These are phyloP conservation scores for Allophyes oxyacanthae DNA, from an alignment of 2,888 invertebrate species.

Conservation along the genomic window DNA sequence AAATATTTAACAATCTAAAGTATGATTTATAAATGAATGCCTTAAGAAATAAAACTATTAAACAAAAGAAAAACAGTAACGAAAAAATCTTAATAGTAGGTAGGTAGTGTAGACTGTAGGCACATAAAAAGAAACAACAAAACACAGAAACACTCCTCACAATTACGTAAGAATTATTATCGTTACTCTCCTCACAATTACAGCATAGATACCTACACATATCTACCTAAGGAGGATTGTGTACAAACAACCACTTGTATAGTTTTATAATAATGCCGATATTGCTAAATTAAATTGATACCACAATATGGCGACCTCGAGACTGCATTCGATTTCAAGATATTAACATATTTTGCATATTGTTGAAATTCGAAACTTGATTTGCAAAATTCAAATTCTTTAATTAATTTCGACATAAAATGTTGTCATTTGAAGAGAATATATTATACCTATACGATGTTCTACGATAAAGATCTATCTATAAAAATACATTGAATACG, in stretches of 20 bases:
- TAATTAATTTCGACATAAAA: constrained; percentile 42
- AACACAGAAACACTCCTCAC: too few species aligned
- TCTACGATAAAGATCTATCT: neutral
- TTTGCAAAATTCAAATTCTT: constrained; percentile 45
- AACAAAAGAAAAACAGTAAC: too few species aligned
- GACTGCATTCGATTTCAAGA: constrained; percentile 47
- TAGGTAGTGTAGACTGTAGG: too few species aligned
- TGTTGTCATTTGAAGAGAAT: constrained; percentile 25
- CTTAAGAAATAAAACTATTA: too few species aligned
- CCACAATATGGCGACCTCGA: constrained; percentile 42
- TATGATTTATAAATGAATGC: too few species aligned
- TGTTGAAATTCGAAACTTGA: constrained; percentile 49
- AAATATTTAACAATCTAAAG: too few species aligned
- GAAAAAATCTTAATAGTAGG: too few species aligned
- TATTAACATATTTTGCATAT: constrained; percentile 56
- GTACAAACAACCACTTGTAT: constrained; percentile 2
- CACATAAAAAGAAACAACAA: too few species aligned
- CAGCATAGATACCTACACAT: too few species aligned
- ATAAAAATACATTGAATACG: neutral
- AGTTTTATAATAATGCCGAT: constrained; percentile 11
- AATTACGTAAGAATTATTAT: too few species aligned
- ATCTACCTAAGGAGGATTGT: too few species aligned
- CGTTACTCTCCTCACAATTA: too few species aligned
- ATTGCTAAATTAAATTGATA: constrained; percentile 39
- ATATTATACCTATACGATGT: constrained; percentile 5